Conservation (phyloP, 2,797 vertebrate species). For the Rhinoraja longicauda region DNA sequence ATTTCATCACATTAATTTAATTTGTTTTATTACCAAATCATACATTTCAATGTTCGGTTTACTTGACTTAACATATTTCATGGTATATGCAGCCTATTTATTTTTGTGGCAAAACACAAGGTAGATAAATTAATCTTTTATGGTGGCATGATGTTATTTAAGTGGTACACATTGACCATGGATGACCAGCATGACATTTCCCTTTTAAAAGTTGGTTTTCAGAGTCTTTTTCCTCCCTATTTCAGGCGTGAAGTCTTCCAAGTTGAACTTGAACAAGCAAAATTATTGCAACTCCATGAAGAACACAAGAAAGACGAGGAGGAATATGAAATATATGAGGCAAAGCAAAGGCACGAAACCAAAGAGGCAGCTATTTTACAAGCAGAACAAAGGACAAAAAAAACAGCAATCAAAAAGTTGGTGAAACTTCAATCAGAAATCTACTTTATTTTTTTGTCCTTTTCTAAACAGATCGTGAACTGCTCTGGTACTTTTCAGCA, state of each 20-base stretch:
- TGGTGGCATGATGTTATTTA: neutral
- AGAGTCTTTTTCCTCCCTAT: neutral
- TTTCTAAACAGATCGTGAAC: neutral
- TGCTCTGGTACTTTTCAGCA: neutral
- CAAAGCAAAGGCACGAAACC: conserved; percentile 51
- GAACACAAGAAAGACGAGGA: conserved; percentile 54
- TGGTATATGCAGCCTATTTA: neutral
- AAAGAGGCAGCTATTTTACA: conserved; percentile 55
- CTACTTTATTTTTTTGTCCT: neutral
- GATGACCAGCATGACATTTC: neutral
- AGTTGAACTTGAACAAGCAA: conserved; percentile 62
- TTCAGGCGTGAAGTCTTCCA: conserved; percentile 62
- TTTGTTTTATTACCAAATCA: neutral
- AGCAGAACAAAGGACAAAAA: conserved; percentile 49
- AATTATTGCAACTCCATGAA: conserved; percentile 49
- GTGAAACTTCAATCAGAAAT: conserved; percentile 8
- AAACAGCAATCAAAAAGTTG: conserved; percentile 56
- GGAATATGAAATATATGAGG: conserved; percentile 50
- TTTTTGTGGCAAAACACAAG: neutral
- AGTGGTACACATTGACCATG: neutral
- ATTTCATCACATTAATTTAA: neutral
- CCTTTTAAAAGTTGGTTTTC: neutral
- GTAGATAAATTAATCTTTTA: neutral
- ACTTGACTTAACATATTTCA: neutral
- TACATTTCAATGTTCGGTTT: neutral